These are phyloP conservation scores for Sebastolobus altivelis DNA, from an alignment of 2,797 vertebrate genomes.

Conservation along the genomic window DNA sequence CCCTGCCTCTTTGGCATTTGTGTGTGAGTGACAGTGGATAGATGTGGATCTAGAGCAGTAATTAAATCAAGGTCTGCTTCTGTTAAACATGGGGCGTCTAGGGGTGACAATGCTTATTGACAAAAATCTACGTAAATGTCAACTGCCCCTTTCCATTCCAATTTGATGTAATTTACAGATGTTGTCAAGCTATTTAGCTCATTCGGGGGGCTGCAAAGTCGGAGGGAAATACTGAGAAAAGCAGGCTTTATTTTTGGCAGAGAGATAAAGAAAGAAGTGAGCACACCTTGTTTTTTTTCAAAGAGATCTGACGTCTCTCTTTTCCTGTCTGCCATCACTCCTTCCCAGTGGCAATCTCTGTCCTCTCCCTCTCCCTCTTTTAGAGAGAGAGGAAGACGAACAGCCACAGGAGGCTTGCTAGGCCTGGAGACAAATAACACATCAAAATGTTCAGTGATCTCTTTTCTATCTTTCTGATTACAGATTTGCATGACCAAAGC, in stretches of 20 bases:
- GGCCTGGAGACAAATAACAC: slow-evolving; percentile 40
- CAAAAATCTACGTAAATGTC: slow-evolving; percentile 79
- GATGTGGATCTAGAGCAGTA: slow-evolving; percentile 71
- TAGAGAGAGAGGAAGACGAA: slow-evolving; percentile 27
- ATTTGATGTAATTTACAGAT: slow-evolving; percentile 70
- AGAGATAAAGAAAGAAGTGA: slow-evolving; percentile 30
- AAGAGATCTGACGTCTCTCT: slow-evolving; percentile 39
- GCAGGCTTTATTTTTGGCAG: slow-evolving; percentile 24
- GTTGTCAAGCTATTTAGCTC: slow-evolving; percentile 63
- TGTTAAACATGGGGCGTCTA: slow-evolving; percentile 74
- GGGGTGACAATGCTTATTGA: slow-evolving; percentile 77
- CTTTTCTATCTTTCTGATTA: slow-evolving; percentile 33
- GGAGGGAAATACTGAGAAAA: slow-evolving; percentile 9
- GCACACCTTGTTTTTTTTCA: slow-evolving; percentile 9
- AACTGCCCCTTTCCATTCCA: slow-evolving; percentile 70
- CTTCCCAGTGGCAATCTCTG: slow-evolving; percentile 46
- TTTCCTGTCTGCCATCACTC: slow-evolving; percentile 27
- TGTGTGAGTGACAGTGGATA: slow-evolving; percentile 72
- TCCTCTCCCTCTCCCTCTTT: slow-evolving; percentile 45
- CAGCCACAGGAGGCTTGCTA: slow-evolving; percentile 30
- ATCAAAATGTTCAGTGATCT: slow-evolving; percentile 25
- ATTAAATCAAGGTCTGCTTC: slow-evolving; percentile 79
- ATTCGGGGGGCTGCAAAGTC: slow-evolving; percentile 35
- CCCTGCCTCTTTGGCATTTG: slow-evolving; percentile 67
- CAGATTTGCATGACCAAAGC: slow-evolving; percentile 45